Evolutionary conservation across 2,113 vertebrate species (phyloP).

Genomic region (Oenanthe oenanthe): DNA sequence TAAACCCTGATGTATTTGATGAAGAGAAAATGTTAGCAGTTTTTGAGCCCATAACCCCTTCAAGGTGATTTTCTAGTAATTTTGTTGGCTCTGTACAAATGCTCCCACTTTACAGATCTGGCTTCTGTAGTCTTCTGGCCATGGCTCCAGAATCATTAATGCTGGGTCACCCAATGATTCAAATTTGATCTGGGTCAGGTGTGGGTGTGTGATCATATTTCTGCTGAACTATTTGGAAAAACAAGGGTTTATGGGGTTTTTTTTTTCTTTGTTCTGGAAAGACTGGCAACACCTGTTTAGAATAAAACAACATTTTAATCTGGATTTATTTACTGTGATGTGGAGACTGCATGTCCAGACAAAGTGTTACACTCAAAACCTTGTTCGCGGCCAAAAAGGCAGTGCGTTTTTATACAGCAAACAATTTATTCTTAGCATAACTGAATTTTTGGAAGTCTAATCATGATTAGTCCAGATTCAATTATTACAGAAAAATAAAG

Average conservation of each 20-base stretch:
- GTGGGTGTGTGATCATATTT: background rate
- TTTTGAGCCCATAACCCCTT: background rate
- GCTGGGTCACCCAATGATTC: background rate
- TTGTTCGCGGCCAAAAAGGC: background rate
- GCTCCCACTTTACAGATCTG: background rate
- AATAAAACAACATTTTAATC: background rate
- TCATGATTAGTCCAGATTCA: background rate
- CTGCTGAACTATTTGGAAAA: constrained; percentile 9
- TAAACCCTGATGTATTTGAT: background rate
- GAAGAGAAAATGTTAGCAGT: background rate
- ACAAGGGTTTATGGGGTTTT: rapidly evolving
- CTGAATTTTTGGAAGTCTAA: background rate
- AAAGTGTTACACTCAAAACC: background rate
- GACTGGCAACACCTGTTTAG: constrained; percentile 9
- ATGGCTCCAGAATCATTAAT: background rate
- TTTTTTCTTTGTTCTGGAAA: background rate
- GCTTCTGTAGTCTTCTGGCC: background rate
- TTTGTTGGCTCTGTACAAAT: background rate
- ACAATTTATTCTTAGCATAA: background rate
- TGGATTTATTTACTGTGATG: constrained; percentile 46
- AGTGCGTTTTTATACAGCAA: background rate
- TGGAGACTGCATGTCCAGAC: background rate
- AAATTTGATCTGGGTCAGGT: constrained; percentile 12
- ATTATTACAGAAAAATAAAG: background rate
- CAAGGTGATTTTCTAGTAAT: background rate